These are phyloP conservation scores for Eucriotettix oculatus DNA, from an alignment of 2,888 invertebrate genomes.

Conservation along the genomic window DNA sequence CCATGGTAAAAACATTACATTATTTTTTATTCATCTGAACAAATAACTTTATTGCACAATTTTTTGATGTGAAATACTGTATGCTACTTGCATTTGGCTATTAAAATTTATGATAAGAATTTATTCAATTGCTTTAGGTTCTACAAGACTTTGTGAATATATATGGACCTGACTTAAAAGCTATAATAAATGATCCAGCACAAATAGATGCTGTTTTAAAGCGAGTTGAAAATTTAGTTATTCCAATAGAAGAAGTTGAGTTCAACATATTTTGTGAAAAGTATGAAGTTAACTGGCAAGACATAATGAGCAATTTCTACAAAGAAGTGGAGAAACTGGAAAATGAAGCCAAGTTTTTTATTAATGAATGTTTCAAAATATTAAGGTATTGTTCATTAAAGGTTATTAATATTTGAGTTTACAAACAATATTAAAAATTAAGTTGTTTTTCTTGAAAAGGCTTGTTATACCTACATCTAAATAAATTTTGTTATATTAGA, in stretches of 20 bases:
- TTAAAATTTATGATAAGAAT: too few species aligned
- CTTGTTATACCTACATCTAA: too few species aligned
- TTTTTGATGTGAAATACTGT: too few species aligned
- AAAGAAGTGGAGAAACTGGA: constrained; percentile 58
- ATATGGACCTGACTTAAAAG: constrained; percentile 71
- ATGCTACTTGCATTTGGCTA: too few species aligned
- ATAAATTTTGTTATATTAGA: too few species aligned
- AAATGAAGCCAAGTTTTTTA: constrained; percentile 64
- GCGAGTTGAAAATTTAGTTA: constrained; percentile 58
- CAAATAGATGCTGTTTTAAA: constrained; percentile 72
- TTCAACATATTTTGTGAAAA: constrained; percentile 69
- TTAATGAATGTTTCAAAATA: constrained; percentile 70
- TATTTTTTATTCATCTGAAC: too few species aligned
- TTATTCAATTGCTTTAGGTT: constrained; percentile 31
- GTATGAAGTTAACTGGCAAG: constrained; percentile 74
- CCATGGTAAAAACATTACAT: too few species aligned
- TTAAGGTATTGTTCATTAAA: constrained; percentile 45
- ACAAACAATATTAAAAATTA: too few species aligned
- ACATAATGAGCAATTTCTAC: constrained; percentile 60
- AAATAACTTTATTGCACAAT: too few species aligned
- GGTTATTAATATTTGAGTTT: too few species aligned
- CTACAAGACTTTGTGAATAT: constrained; percentile 78
- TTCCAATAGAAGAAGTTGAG: constrained; percentile 57
- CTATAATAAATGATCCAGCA: constrained; percentile 72
- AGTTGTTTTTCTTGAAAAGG: too few species aligned